Percentiles rank a stretch among this genome's conserved stretches.
phyloP scores from a whole-genome alignment of 2,888 invertebrate species.

The Eupithecia centaureata region DNA sequence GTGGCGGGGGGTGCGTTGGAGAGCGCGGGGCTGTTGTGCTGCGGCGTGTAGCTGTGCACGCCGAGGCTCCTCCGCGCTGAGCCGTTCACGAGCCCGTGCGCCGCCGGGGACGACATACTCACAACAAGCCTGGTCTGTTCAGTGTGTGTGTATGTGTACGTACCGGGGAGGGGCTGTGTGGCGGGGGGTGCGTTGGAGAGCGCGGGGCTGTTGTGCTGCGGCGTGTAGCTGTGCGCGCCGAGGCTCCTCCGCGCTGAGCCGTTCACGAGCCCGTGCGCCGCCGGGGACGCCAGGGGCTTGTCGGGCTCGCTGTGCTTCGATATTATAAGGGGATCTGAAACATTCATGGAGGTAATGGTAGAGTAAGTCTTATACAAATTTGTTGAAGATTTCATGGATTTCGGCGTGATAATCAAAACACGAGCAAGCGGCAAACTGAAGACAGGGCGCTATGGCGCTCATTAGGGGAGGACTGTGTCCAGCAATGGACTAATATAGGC shows the following conservation, averaged over 20 bases:
- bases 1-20: slow-evolving; percentile 80
- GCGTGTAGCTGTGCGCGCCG: slow-evolving; percentile 89
- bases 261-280: slow-evolving; percentile 90
- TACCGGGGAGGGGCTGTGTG: slow-evolving; percentile 82
- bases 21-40: slow-evolving; percentile 81
- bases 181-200: slow-evolving; percentile 78
- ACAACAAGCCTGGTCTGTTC: too few species aligned
- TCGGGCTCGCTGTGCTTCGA: slow-evolving; percentile 47
- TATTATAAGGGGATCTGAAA: slow-evolving; percentile 58
- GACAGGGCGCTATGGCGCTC: too few species aligned
- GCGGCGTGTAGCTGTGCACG: slow-evolving; percentile 88
- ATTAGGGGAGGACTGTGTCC: too few species aligned
- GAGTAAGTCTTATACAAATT: too few species aligned
- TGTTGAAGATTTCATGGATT: too few species aligned
- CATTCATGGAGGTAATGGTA: too few species aligned
- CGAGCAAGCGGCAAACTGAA: too few species aligned
- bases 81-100: slow-evolving; percentile 90
- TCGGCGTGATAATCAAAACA: too few species aligned
- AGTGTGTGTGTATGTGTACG: neutral
- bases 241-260: slow-evolving; percentile 87
- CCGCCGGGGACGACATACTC: slow-evolving; percentile 90
- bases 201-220: slow-evolving; percentile 83
- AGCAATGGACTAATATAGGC: too few species aligned
- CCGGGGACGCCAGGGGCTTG: slow-evolving; percentile 89
- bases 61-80: slow-evolving; percentile 87